Base-by-base conservation (phyloP, 1,140 invertebrate species). In the Ruditapes philippinarum region DNA sequence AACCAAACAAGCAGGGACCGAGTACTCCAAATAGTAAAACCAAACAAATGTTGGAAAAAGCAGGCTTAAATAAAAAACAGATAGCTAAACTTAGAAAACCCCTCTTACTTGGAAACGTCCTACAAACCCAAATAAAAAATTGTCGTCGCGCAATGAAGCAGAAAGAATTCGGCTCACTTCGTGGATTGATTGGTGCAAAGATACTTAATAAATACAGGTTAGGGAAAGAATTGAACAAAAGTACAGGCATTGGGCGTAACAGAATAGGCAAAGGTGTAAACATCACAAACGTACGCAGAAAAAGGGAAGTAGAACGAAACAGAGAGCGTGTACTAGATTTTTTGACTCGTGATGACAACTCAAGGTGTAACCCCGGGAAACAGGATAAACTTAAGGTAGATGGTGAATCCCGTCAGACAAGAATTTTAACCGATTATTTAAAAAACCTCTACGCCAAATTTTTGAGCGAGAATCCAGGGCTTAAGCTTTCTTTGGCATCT, bases 371-470 rank as follows among this genome's bases (percentile, higher is more conserved):
- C 17, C 90, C 86, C 11, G 90, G 90, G 3, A 92, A 91, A 70
- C 45, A 38, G 42, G 88, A 91, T 73, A 90, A 54, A 40, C 0
- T 33, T 22, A 78, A 51, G 49, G 74, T 14, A 0, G 57, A 85
- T 17, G 68, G 70, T 1, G 78, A 65, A n/a, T 31, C 54, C 25
- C 31, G 57, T n/a, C 90, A 92, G 60, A 90, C 49, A 42, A 54
- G 82, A 70, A 40, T 90, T 22, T 68, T 91, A 11, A 92, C 78
- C 14, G 89, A 92, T 51, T 90, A 92, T 51, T 12, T 89, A 54
- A n/a, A 0, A 31, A 90, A 91, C 60, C 60, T 91, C 0, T n/a
- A 92, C 36, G 1, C 40, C 19, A 91, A 91, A 42, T 89, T 88
- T 78, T 17, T 81, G 7, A n/a, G 57, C 9, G 89, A 90, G 83